Evolutionary conservation across 2,797 vertebrate genomes (phyloP).

Genomic region (Eutrigla gurnardus): DNA sequence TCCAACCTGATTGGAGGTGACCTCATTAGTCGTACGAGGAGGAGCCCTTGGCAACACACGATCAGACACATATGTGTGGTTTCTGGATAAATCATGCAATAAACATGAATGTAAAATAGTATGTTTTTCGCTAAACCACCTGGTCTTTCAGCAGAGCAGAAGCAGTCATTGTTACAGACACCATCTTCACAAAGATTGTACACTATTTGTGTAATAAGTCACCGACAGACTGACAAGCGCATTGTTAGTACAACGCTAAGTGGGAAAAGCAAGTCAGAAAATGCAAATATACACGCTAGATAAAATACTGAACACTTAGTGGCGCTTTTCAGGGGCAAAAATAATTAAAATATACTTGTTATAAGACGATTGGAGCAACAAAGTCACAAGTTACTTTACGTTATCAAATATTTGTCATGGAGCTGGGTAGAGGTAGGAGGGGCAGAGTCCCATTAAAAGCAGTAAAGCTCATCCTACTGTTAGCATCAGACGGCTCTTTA

Average conservation of each 20-base stretch:
- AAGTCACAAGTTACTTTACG: constrained; percentile 42
- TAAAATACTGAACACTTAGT: constrained; percentile 72
- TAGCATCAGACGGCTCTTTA: constrained; percentile 49
- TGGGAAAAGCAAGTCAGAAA: constrained; percentile 47
- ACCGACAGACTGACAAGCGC: constrained; percentile 44
- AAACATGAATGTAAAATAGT: constrained; percentile 29
- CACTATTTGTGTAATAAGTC: constrained; percentile 48
- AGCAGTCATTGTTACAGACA: constrained; percentile 44
- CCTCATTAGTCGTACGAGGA: background rate
- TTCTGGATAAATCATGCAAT: constrained; percentile 34
- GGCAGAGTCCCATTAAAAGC: constrained; percentile 57
- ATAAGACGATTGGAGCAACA: constrained; percentile 35
- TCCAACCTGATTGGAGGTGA: constrained; percentile 8
- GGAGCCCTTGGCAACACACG: background rate
- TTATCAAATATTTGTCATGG: constrained; percentile 50
- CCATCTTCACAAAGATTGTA: constrained; percentile 39
- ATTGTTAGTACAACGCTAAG: constrained; percentile 51
- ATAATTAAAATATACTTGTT: constrained; percentile 32
- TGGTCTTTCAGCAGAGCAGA: constrained; percentile 35
- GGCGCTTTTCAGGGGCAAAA: constrained; percentile 53
- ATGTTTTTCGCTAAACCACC: constrained; percentile 28
- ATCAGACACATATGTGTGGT: constrained; percentile 28
- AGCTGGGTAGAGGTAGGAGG: constrained; percentile 74
- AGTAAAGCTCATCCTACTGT: constrained; percentile 53
- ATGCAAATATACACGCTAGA: constrained; percentile 74